These are phyloP conservation scores for Acinonyx jubatus DNA, from an alignment of 2,113 vertebrate genomes.

Conservation along the genomic window DNA sequence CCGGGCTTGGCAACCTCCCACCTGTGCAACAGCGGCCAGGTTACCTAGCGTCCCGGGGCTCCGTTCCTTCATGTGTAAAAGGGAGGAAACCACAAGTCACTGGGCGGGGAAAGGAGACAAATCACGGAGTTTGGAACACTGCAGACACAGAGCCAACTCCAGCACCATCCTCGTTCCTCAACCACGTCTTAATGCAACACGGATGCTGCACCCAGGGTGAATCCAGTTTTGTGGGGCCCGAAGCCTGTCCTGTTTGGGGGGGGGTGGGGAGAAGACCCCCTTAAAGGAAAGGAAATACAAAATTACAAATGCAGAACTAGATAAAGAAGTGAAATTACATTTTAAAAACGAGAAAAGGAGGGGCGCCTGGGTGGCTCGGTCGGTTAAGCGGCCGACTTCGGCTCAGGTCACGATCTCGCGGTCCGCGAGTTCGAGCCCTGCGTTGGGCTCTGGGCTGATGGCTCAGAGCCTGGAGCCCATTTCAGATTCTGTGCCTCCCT, in stretches of 20 bases:
- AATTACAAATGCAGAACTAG: background rate
- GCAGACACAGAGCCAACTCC: background rate
- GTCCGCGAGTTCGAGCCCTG: too few relatives aligned
- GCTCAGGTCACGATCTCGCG: too few relatives aligned
- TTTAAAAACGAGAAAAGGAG: background rate
- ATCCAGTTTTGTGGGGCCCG: background rate
- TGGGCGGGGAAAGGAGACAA: background rate
- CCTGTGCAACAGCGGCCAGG: background rate
- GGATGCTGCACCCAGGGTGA: too few relatives aligned
- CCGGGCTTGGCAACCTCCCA: background rate
- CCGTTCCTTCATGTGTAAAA: background rate
- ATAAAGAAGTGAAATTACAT: background rate
- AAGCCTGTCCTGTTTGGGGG: background rate
- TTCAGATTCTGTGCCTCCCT: too few relatives aligned
- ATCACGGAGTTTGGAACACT: background rate
- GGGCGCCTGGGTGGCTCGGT: too few relatives aligned
- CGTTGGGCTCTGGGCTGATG: accelerated
- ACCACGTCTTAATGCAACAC: background rate
- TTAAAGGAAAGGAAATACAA: background rate
- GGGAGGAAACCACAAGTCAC: background rate
- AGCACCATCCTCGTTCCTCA: background rate
- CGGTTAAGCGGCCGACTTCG: too few relatives aligned
- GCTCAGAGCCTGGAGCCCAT: too few relatives aligned
- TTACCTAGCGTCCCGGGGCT: background rate
- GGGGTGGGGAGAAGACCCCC: background rate